Percentiles rank a stretch among this genome's conserved stretches.
phyloP scores from a whole-genome alignment of 2,113 vertebrate species.

The Oxyruncus cristatus region DNA sequence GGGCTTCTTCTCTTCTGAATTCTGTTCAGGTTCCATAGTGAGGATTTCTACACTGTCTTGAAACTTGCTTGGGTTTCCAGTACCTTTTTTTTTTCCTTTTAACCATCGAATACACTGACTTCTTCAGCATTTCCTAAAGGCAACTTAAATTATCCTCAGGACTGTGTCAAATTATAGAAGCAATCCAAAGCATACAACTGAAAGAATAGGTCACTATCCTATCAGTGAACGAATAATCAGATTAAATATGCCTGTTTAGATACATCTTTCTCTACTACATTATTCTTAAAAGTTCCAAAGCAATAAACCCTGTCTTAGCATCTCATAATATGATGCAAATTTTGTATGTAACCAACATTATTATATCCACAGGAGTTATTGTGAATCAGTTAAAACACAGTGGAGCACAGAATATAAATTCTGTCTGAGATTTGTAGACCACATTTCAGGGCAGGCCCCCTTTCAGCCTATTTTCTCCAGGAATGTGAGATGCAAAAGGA shows the following conservation, averaged over 20 bases:
- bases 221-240: background rate
- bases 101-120: background rate
- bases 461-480: background rate
- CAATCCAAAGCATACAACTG: background rate
- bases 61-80: background rate
- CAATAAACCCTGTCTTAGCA: background rate
- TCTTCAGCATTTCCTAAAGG: background rate
- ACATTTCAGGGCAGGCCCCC: background rate
- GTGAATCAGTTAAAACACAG: background rate
- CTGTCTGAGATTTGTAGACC: background rate
- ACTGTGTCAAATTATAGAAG: background rate
- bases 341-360: background rate
- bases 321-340: background rate
- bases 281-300: background rate
- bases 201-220: background rate
- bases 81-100: background rate
- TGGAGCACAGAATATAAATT: background rate
- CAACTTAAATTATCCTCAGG: background rate
- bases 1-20: background rate
- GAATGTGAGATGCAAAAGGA: background rate
- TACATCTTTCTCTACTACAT: background rate
- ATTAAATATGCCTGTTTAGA: constrained; percentile 2
- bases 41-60: background rate
- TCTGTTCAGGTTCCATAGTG: background rate
- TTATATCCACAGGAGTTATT: background rate